These are phyloP conservation scores for Triops cancriformis DNA, from an alignment of 1,140 invertebrate species.

Conservation along the genomic window DNA sequence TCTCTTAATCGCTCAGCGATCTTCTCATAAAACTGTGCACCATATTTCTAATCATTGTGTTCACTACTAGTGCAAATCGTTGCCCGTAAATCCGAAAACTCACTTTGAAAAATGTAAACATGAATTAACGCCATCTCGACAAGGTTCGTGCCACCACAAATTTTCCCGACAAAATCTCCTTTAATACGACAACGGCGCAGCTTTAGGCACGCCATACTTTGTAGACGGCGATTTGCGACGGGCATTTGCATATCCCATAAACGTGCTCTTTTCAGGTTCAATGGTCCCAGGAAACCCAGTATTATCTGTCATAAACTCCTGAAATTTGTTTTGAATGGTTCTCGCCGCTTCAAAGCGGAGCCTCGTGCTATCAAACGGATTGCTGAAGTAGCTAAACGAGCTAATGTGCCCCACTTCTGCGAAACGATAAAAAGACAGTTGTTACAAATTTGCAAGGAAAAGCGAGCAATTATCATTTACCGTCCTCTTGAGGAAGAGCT, in stretches of 20 bases:
- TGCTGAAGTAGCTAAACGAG: background rate
- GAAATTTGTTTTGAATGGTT: background rate
- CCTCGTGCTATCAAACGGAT: background rate
- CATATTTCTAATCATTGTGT: too few relatives aligned
- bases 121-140: too few relatives aligned
- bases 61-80: too few relatives aligned
- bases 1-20: too few relatives aligned
- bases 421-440: background rate
- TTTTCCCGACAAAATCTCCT: background rate
- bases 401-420: background rate
- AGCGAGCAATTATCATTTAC: background rate
- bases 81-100: too few relatives aligned
- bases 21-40: too few relatives aligned
- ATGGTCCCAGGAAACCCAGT: background rate
- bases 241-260: background rate
- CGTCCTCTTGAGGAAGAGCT: background rate
- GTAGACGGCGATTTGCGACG: background rate
- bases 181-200: background rate
- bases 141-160: too few relatives aligned
- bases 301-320: background rate
- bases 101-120: too few relatives aligned
- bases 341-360: background rate
- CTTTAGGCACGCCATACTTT: background rate
- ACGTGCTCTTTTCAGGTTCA: background rate
- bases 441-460: background rate